Evolutionary conservation across 2,888 invertebrate species (phyloP).

Genomic region (Eretmocerus hayati): DNA sequence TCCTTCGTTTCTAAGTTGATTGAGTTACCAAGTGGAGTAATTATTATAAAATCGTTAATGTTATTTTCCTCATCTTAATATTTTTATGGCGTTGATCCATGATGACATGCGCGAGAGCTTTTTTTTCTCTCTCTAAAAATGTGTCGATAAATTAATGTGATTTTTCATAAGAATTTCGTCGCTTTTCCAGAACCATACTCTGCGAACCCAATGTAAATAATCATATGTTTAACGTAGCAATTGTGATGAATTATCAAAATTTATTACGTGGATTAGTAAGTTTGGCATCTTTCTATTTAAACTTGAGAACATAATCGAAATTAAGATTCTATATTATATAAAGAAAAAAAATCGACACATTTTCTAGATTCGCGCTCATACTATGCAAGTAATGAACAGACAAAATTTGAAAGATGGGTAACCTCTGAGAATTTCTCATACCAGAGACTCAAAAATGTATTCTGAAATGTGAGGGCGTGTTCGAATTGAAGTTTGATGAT

Average conservation of each 20-base stretch:
- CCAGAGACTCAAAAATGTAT: no score
- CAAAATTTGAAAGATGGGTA: slow-evolving; percentile 12
- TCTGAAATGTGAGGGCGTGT: no score
- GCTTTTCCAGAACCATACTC: slow-evolving; percentile 14
- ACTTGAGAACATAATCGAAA: neutral
- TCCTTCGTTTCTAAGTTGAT: slow-evolving; percentile 19
- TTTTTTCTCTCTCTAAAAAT: slow-evolving; percentile 17
- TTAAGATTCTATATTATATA: neutral
- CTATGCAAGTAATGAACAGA: slow-evolving; percentile 8
- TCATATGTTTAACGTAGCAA: slow-evolving; percentile 5
- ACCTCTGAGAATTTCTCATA: no score
- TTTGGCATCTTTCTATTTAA: neutral
- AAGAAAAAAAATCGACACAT: slow-evolving; percentile 16
- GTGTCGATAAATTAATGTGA: slow-evolving; percentile 9
- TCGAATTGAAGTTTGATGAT: no score
- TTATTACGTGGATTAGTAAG: neutral
- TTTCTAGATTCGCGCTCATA: slow-evolving; percentile 17
- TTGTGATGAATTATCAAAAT: neutral
- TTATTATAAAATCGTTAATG: neutral
- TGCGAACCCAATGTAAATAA: slow-evolving; percentile 19
- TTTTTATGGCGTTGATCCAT: neutral
- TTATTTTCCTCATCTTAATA: slow-evolving; percentile 1
- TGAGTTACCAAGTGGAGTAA: slow-evolving; percentile 20
- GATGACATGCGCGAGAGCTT: slow-evolving; percentile 7
- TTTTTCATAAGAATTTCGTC: neutral